A percentile compares a stretch with the other conserved stretches of the same genome.
Conservation (phyloP, 2,797 vertebrate species). For the Sebastolobus altivelis region DNA sequence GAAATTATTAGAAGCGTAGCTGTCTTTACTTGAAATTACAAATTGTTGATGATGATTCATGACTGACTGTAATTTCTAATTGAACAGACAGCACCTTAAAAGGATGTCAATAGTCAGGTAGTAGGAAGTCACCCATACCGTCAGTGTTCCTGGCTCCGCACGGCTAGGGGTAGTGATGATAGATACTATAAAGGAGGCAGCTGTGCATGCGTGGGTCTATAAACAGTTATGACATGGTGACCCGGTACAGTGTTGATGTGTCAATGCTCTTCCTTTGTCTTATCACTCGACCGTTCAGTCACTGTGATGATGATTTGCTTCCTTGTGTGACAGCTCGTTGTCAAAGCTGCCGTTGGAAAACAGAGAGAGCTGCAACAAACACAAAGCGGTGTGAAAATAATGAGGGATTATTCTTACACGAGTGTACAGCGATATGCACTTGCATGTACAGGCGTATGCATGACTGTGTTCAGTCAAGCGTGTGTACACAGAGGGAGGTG, state of each 20-base stretch:
- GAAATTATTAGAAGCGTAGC: neutral
- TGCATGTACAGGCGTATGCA: conserved; percentile 42
- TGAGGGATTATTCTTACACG: conserved; percentile 33
- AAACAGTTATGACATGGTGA: conserved; percentile 72
- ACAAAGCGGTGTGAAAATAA: conserved; percentile 46
- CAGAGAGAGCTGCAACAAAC: conserved; percentile 25
- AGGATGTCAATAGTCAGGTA: conserved; percentile 42
- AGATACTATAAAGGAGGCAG: conserved; percentile 64
- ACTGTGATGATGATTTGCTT: conserved; percentile 59
- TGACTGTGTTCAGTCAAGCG: conserved; percentile 31
- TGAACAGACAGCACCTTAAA: conserved; percentile 21
- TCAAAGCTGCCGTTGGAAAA: conserved; percentile 45
- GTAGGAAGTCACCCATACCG: conserved; percentile 35
- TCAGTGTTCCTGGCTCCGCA: conserved; percentile 22
- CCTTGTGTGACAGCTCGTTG: conserved; percentile 63
- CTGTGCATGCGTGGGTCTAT: conserved; percentile 64
- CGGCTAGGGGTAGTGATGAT: conserved; percentile 58
- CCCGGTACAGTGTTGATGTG: conserved; percentile 71
- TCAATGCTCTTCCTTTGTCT: conserved; percentile 67
- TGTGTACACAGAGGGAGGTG: conserved; percentile 2
- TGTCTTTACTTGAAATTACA: conserved; percentile 2
- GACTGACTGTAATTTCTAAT: conserved; percentile 23
- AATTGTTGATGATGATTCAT: conserved; percentile 9
- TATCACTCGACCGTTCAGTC: conserved; percentile 53
- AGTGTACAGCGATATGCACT: conserved; percentile 19